These are phyloP conservation scores for Caenorhabditis wallacei DNA, from an alignment of 2,888 invertebrate genomes.

Conservation along the genomic window DNA sequence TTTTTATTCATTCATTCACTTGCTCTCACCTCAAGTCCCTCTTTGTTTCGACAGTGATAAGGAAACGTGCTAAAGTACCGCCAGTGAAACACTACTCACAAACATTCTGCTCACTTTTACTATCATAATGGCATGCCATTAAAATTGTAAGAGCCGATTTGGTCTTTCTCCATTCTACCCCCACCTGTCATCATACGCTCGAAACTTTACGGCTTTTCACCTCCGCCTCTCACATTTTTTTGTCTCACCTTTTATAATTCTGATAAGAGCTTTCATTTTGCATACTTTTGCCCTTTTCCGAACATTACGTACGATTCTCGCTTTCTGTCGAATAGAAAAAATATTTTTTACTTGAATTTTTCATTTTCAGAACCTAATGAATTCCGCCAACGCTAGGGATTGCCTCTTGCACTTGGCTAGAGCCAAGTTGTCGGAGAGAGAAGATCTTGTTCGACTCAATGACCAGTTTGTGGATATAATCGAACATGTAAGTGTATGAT, in stretches of 20 bases:
- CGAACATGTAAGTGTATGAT: conserved; percentile 42
- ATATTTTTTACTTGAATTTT: background rate
- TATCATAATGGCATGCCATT: conserved; percentile 56
- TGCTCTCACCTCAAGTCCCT: conserved; percentile 16
- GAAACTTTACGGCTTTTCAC: conserved; percentile 40
- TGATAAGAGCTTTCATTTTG: conserved; percentile 34
- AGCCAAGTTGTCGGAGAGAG: conserved; percentile 38
- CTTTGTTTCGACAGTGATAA: conserved; percentile 50
- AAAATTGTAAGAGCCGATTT: conserved; percentile 39
- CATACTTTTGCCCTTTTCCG: conserved; percentile 14
- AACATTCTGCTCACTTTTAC: conserved; percentile 52
- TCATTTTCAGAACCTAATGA: conserved; percentile 39
- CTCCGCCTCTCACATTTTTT: conserved; percentile 35
- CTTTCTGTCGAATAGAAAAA: background rate
- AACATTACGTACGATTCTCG: background rate
- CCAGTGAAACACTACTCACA: conserved; percentile 57
- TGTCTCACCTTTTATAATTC: conserved; percentile 22
- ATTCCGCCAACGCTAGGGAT: conserved; percentile 49
- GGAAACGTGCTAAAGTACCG: conserved; percentile 55
- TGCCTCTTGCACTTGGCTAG: conserved; percentile 36
- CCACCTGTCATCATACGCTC: conserved; percentile 12
- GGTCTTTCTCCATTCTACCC: conserved; percentile 10
- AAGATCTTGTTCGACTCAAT: conserved; percentile 51
- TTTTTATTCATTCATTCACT: conserved; percentile 1
- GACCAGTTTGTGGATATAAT: conserved; percentile 58